Evolutionary conservation across 2,888 invertebrate species (phyloP), one percentile per base, ranked within the genome.

Genomic region (Latheticus oryzae): DNA sequence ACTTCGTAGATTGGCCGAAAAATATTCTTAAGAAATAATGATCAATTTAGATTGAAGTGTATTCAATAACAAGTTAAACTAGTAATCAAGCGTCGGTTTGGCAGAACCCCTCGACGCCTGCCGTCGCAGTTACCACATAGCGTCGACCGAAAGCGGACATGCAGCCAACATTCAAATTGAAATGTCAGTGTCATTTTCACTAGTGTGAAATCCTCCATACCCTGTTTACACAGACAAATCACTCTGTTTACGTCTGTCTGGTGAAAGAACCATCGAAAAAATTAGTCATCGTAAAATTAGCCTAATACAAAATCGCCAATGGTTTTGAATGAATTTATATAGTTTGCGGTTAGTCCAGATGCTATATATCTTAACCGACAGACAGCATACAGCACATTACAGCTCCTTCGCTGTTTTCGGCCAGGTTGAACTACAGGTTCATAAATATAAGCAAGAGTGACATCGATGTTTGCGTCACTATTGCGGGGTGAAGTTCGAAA

Each of bases 121-220:
- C 52, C 61, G 54, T 61, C 61, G 64, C 63, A 59, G 64, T 69
- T 65, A 69, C 70, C 71, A 64, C 68, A 65, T 58, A 63, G 55
- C 68, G 64, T 64, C 68, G 64, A 66, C 68, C 69, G 63, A 62
- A 53, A 66, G 65, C 66, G 66, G 64, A 64, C 68, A 67, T 65
- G 66, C 65, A 70, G 61, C 68, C 65, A 71, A 69, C 70, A 72
- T 73, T 68, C 71, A 75, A 76, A 77, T 77, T 76, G 77, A 76
- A 77, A 75, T 73, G 76, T 77, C 76, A 77, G 68, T 76, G 76
- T 76, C 77, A 76, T 73, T 74, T 73, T 75, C 75, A 75, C 73
- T 47, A 66, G 59, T 65, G 65, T 60, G 62, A 65, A 65, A 61
- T 65, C 59, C 62, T 64, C 50, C 64, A 58, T 50, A 47, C 61